These are phyloP conservation scores for Micromesistius poutassou DNA, from an alignment of 2,797 vertebrate species.

Conservation along the genomic window DNA sequence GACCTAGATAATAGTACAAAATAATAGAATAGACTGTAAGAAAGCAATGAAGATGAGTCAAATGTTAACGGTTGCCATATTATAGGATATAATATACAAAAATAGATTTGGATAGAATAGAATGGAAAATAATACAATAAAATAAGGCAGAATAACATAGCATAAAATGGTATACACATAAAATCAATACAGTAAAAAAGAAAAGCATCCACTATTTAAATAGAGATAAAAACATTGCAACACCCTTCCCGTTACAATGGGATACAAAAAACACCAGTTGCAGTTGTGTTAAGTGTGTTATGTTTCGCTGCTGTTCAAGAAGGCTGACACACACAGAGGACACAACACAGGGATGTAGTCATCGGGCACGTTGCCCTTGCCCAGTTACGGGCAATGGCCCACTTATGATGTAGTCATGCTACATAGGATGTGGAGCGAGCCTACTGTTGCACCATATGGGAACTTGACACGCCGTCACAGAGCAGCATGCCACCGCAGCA, in stretches of 20 bases:
- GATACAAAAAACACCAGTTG: conserved; percentile 18
- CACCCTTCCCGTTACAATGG: background rate
- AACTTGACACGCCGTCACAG: conserved; percentile 16
- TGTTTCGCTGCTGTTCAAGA: conserved; percentile 9
- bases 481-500: background rate
- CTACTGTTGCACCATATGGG: conserved; percentile 34
- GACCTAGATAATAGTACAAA: background rate
- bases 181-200: background rate
- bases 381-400: conserved; percentile 37
- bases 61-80: no score
- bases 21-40: no score
- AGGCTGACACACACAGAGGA: conserved; percentile 32
- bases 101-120: background rate
- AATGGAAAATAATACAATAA: background rate
- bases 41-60: no score
- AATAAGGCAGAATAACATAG: background rate
- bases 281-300: conserved; percentile 5
- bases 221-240: background rate
- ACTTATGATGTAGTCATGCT: background rate
- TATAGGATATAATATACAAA: background rate
- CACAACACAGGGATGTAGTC: conserved; percentile 20
- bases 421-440: conserved; percentile 33
- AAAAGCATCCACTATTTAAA: background rate
- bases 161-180: background rate
- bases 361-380: conserved; percentile 16